phyloP scores from a whole-genome alignment of 1,140 invertebrate species.

The Hermetia illucens region DNA sequence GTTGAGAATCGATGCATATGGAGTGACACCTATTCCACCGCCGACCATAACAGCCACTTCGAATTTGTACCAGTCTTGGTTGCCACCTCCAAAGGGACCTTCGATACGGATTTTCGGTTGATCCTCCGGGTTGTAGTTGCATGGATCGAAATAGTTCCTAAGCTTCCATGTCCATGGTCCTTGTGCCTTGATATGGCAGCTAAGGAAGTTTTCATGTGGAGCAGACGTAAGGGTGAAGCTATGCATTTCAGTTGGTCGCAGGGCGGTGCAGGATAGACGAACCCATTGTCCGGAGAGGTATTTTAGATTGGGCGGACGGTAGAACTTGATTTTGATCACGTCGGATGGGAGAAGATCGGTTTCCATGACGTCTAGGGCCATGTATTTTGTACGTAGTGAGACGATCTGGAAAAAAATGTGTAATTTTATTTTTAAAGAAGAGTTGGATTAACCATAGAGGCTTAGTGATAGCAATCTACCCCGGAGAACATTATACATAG shows the following conservation, averaged over 20 bases:
- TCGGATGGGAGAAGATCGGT: conserved; percentile 93
- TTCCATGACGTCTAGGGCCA: conserved; percentile 88
- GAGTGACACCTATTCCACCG: conserved; percentile 97
- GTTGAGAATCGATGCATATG: conserved; percentile 97
- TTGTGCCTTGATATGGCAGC: conserved; percentile 95
- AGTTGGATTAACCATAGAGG: not conserved
- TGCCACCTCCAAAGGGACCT: conserved; percentile 96
- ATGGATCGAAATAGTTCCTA: conserved; percentile 90
- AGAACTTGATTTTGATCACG: conserved; percentile 84
- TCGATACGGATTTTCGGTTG: conserved; percentile 84
- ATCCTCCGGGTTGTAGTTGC: conserved; percentile 79
- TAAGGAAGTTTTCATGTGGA: conserved; percentile 93
- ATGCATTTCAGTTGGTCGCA: conserved; percentile 88
- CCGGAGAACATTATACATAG: too few species aligned
- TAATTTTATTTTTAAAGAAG: conserved; percentile 1
- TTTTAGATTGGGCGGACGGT: conserved; percentile 89
- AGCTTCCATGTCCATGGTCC: conserved; percentile 99
- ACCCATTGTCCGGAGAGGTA: conserved; percentile 88
- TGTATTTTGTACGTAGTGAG: conserved; percentile 79
- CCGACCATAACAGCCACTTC: conserved; percentile 98
- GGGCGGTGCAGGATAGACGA: conserved; percentile 81
- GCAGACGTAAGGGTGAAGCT: conserved; percentile 97
- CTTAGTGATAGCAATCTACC: not conserved
- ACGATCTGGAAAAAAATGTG: conserved; percentile 45
- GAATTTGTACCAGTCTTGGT: conserved; percentile 99